Percentiles rank a stretch among this genome's conserved stretches.
These are phyloP conservation scores for Zaprionus gabonicus DNA, from an alignment of 1,140 invertebrate genomes.

Conservation along the genomic window DNA sequence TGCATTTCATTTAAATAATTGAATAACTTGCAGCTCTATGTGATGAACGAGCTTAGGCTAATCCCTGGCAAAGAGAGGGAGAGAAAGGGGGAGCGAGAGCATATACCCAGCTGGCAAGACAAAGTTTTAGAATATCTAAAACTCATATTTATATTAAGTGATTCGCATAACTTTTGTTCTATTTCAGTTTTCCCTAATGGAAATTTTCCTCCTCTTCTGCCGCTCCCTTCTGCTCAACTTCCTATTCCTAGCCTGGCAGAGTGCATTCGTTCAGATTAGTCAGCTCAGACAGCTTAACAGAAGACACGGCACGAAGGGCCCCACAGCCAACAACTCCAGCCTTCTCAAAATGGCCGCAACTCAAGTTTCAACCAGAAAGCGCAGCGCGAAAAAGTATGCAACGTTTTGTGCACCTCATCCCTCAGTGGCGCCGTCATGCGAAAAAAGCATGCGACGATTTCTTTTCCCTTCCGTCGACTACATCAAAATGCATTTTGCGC, in stretches of 20 bases:
- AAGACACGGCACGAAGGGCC: slow-evolving; percentile 19
- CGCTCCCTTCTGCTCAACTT: slow-evolving; percentile 18
- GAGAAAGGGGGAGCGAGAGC: not conserved
- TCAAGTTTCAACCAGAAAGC: slow-evolving; percentile 20
- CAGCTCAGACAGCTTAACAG: slow-evolving; percentile 31
- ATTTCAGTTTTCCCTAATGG: slow-evolving; percentile 69
- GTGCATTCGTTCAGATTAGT: slow-evolving; percentile 69
- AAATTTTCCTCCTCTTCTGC: slow-evolving; percentile 48
- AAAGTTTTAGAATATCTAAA: slow-evolving; percentile 63
- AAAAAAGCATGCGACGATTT: slow-evolving; percentile 30
- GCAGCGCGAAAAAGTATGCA: slow-evolving; percentile 20
- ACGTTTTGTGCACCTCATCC: not conserved
- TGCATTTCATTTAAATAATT: slow-evolving; percentile 78
- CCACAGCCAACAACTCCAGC: too few species aligned
- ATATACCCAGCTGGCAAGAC: not conserved
- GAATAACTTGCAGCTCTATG: slow-evolving; percentile 72
- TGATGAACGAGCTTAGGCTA: slow-evolving; percentile 74
- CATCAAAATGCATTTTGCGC: slow-evolving; percentile 79
- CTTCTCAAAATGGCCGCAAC: slow-evolving; percentile 42
- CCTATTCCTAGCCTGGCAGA: slow-evolving; percentile 22
- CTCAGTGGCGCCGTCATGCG: not conserved
- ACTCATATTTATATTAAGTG: slow-evolving; percentile 65
- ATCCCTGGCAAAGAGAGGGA: slow-evolving; percentile 26
- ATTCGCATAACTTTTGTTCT: slow-evolving; percentile 64
- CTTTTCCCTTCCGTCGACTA: slow-evolving; percentile 51